Evolutionary conservation across 2,797 vertebrate species (phyloP).

Genomic region (Sebastiscus tertius): DNA sequence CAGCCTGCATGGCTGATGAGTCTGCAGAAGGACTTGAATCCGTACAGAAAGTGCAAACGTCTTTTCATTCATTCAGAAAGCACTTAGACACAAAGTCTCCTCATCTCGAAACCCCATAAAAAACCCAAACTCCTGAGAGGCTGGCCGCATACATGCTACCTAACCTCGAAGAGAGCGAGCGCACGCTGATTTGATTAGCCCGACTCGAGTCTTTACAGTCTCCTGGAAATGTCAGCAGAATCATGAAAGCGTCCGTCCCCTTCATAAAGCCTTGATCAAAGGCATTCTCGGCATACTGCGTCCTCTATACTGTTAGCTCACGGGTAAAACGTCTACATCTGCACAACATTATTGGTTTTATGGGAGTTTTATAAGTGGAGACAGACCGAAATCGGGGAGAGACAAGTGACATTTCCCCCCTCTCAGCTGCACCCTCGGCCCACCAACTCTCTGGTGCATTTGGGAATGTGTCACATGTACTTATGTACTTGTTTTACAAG

Average conservation of each 20-base stretch:
- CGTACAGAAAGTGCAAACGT: background rate
- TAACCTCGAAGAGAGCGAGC: constrained; percentile 26
- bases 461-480: constrained; percentile 29
- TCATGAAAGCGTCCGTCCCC: constrained; percentile 68
- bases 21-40: background rate
- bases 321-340: constrained; percentile 72
- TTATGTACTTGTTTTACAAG: constrained; percentile 12
- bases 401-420: constrained; percentile 62
- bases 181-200: constrained; percentile 70
- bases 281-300: constrained; percentile 76
- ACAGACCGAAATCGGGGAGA: constrained; percentile 48
- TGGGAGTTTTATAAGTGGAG: constrained; percentile 69
- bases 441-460: constrained; percentile 53
- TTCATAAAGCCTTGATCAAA: constrained; percentile 81
- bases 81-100: constrained; percentile 45
- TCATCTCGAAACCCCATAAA: constrained; percentile 25
- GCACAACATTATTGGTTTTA: constrained; percentile 75
- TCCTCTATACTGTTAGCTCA: constrained; percentile 65
- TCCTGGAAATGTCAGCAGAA: constrained; percentile 80
- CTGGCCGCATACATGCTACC: constrained; percentile 34
- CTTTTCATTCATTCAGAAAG: constrained; percentile 34
- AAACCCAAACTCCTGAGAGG: constrained; percentile 14
- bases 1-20: too few relatives aligned
- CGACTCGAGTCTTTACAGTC: constrained; percentile 61
- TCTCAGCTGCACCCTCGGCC: constrained; percentile 36